Base-by-base conservation (phyloP, 2,888 invertebrate genomes). In the Neoitamus cyanurus region DNA sequence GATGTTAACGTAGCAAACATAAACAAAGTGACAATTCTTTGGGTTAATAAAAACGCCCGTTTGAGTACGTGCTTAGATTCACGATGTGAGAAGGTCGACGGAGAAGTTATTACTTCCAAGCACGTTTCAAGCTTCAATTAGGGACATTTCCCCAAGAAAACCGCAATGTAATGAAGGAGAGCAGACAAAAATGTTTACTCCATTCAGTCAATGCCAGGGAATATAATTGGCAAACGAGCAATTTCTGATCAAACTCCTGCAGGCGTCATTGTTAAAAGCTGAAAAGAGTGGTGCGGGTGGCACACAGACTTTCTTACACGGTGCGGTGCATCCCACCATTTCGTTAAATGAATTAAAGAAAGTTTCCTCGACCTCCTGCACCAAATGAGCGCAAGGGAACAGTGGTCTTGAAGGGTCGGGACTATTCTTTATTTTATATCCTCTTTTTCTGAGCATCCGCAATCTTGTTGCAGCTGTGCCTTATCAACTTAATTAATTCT, bases 11-110 rank as follows among this genome's bases (percentile, higher is more conserved):
- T 42, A 48, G 78, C 58, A 58, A 78, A 78, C 31, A 58, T 48
- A 78, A 58, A 78, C 31, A 30, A 78, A 42, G 78, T 78, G 78
- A 78, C 78, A 78, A 78, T 48, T 48, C 78, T 28, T 46, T 58
- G 25, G 78, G 78, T 78, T 78, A 78, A 78, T 58, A 78, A 78
- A 78, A 48, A 78, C 78, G 78, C 46, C 78, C 37, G 78, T 78
- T 78, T 58, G 58, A 20, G 30, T 48, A 78, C 78, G 78, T 78
- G 78, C 58, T 78, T 58, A 48, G 78, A 78, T 48, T 78, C 48
- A 30, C 15, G 78, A 78, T 78, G 78, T 34, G 48, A 34, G 37
- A 48, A 78, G 46, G 48, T 48, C 13, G 78, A 28, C 20, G 28
- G 0, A 15, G 30, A 78, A 78, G 78, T 78, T 78, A 78, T 78